Evolutionary conservation across 2,888 invertebrate species (phyloP).

Genomic region (Melipona bicolor): DNA sequence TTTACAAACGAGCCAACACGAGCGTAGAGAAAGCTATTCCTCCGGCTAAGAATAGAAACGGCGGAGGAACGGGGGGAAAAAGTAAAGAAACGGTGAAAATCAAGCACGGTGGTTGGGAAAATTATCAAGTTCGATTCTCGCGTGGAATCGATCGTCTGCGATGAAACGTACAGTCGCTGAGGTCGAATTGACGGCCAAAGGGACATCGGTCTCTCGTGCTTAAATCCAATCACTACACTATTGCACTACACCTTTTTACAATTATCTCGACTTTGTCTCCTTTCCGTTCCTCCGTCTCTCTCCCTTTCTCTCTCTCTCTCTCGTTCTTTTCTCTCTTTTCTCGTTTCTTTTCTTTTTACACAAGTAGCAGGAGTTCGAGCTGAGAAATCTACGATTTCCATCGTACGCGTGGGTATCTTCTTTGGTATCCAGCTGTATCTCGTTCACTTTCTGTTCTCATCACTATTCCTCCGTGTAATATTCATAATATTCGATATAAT

Average conservation of each 20-base stretch:
- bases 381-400: background rate
- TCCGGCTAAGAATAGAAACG: slow-evolving; percentile 29
- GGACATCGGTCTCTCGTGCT: slow-evolving; percentile 8
- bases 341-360: slow-evolving; percentile 75
- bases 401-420: background rate
- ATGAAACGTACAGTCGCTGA: slow-evolving; percentile 24
- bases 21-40: slow-evolving; percentile 25
- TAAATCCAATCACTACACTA: slow-evolving; percentile 62
- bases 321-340: background rate
- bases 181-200: slow-evolving; percentile 1
- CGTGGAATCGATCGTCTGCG: slow-evolving; percentile 25
- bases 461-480: background rate
- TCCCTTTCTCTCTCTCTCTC: background rate
- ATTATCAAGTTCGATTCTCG: slow-evolving; percentile 26
- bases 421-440: slow-evolving; percentile 4
- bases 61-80: background rate
- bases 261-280: slow-evolving; percentile 26
- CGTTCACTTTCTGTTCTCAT: background rate
- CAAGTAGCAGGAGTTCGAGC: background rate
- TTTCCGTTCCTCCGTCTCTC: background rate
- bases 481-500: background rate
- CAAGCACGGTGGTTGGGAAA: slow-evolving; percentile 2
- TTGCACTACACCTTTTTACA: slow-evolving; percentile 74
- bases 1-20: slow-evolving; percentile 50
- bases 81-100: background rate